Conservation (phyloP, 1,140 invertebrate species). For the Trinorchestia longiramus region DNA sequence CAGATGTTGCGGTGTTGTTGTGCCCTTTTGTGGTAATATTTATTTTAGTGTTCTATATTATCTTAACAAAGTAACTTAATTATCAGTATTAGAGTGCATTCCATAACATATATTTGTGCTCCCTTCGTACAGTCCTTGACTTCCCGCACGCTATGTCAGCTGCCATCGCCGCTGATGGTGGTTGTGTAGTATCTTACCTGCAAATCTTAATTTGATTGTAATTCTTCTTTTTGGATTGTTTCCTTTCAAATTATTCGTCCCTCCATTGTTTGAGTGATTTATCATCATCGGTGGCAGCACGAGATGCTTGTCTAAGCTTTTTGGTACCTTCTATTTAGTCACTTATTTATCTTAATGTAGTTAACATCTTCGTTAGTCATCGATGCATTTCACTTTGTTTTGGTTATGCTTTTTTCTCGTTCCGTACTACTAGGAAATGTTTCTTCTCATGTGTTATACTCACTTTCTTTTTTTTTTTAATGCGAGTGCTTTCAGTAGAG, state of each 20-base stretch:
- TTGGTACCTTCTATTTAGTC: background rate
- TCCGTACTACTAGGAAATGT: background rate
- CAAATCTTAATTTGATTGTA: background rate
- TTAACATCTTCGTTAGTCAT: no score
- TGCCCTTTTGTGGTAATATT: background rate
- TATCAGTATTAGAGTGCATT: slow-evolving; percentile 9
- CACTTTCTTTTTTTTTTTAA: background rate
- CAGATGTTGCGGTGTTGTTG: background rate
- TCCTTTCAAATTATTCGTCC: background rate
- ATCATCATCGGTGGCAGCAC: background rate
- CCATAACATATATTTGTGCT: background rate
- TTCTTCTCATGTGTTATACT: background rate
- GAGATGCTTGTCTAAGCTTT: background rate
- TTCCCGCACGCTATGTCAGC: background rate
- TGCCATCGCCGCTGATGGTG: no score
- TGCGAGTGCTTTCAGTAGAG: background rate
- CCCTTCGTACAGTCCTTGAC: background rate
- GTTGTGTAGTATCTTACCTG: background rate
- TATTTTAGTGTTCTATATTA: background rate
- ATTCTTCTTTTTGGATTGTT: background rate
- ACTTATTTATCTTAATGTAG: no score
- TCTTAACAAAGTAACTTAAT: background rate
- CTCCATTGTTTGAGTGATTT: background rate
- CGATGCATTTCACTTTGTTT: no score
- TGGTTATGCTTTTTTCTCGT: no score